Evolutionary conservation across 2,113 vertebrate genomes (phyloP), one percentile per base, ranked within the genome.

Genomic region (Capra hircus): DNA sequence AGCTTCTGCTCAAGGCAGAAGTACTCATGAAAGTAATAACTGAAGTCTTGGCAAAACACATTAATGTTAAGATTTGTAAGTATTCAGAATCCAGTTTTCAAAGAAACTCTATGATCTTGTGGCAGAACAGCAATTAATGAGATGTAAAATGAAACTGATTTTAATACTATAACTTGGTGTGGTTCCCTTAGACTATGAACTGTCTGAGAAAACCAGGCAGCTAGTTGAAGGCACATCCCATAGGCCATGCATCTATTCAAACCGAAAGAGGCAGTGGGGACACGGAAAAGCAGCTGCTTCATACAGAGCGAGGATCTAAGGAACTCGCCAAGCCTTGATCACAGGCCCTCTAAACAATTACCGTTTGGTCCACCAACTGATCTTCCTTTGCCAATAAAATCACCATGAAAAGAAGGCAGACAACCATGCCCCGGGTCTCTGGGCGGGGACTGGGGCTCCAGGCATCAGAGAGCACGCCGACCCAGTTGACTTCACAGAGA

Each of bases 401-500:
- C 94, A 99, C 99, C 99, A 99, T 99, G 97, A 99, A 99, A 7
- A 99, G 99, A 82, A 99, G 99, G 96, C 99, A 99, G 91, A 99
- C 99, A 45, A 99, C 98, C 99, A 99, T 99, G 91, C 97, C 98
- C 67, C 95, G 98, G 21, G 99, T 98, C 88, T 98, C 98, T 0
- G 99, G 98, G 52, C 94, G 98, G 0, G 99, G 99, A 57, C 91
- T 98, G 16, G 99, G 98, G 89, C 99, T 99, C 98, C 99, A 99
- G 94, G 99, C 99, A 97, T 99, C 99, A 67, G 99, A 99, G 6
- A 99, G 98, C 55, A 99, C 99, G 81, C 99, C 99, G 98, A 99
- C 98, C 99, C 99, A 99, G 98, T 99, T 99, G 60, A 99, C 99
- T 94, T 99, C 99, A 98, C 99, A 99, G 27, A 99, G 98, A 57